Evolutionary conservation across 2,888 invertebrate species (phyloP).

Genomic region (Scrobipalpa atriplicella): DNA sequence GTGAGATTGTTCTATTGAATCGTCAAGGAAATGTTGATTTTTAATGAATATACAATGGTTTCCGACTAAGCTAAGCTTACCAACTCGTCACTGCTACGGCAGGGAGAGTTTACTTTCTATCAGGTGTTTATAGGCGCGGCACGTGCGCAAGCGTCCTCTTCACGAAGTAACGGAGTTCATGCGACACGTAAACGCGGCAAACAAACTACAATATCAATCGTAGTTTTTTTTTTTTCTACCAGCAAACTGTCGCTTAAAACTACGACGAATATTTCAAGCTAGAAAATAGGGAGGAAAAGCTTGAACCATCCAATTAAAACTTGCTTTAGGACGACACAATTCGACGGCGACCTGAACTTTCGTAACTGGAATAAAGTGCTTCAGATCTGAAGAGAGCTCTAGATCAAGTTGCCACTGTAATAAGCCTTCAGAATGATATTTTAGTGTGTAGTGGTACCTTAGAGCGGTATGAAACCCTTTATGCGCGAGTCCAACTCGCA

Average conservation of each 20-base stretch:
- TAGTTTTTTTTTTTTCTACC: too few relatives aligned
- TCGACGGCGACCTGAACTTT: neutral
- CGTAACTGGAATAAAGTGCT: neutral
- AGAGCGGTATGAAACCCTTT: too few relatives aligned
- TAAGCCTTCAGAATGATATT: neutral
- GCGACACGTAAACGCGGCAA: constrained; percentile 43
- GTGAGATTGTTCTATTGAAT: neutral
- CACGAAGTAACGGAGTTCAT: constrained; percentile 62
- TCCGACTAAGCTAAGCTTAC: too few relatives aligned
- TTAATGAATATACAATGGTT: constrained; percentile 47
- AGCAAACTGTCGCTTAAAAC: neutral
- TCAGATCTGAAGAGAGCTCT: neutral
- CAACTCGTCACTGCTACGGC: constrained; percentile 1
- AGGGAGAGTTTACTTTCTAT: constrained; percentile 73
- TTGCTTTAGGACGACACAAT: neutral
- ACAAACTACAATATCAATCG: neutral
- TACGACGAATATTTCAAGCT: neutral
- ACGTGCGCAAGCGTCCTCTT: constrained; percentile 54
- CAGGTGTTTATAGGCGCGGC: constrained; percentile 62
- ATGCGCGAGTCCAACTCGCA: too few relatives aligned
- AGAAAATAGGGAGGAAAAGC: neutral
- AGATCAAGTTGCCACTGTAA: constrained; percentile 1
- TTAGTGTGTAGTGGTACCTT: too few relatives aligned
- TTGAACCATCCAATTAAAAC: constrained; percentile 7
- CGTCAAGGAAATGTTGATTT: constrained; percentile 38